Conservation (phyloP, 2,113 vertebrate genomes). For the Cricetomys ansorgei region DNA sequence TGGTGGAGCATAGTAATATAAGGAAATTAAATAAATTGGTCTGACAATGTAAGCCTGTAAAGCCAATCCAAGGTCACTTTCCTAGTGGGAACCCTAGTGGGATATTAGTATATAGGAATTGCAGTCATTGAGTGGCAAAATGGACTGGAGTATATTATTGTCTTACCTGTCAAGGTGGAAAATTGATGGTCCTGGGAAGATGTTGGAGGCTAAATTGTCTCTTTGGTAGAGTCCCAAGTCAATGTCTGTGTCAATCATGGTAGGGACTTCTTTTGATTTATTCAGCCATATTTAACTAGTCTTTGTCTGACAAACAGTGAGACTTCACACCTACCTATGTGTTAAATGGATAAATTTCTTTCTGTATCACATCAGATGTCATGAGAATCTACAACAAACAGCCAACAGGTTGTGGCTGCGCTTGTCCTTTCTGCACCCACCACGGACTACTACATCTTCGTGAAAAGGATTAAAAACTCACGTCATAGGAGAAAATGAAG, state of each 20-base stretch:
- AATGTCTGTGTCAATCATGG: background rate
- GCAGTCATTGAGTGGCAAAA: background rate
- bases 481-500: background rate
- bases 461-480: constrained; percentile 15
- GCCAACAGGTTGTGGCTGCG: background rate
- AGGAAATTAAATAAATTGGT: background rate
- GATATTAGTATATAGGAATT: background rate
- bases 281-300: background rate
- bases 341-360: background rate
- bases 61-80: background rate
- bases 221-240: background rate
- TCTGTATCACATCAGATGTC: background rate
- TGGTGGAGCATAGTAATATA: background rate
- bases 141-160: background rate
- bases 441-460: background rate
- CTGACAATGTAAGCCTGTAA: background rate
- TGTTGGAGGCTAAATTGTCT: background rate
- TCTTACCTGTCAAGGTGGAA: background rate
- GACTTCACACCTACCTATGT: background rate
- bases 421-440: background rate
- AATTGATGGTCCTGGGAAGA: background rate
- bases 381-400: background rate
- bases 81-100: background rate
- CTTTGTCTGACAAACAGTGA: background rate
- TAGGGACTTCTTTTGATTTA: background rate